Conservation (phyloP, 2,797 vertebrate genomes). For the Enteromius thamalakanensis region DNA sequence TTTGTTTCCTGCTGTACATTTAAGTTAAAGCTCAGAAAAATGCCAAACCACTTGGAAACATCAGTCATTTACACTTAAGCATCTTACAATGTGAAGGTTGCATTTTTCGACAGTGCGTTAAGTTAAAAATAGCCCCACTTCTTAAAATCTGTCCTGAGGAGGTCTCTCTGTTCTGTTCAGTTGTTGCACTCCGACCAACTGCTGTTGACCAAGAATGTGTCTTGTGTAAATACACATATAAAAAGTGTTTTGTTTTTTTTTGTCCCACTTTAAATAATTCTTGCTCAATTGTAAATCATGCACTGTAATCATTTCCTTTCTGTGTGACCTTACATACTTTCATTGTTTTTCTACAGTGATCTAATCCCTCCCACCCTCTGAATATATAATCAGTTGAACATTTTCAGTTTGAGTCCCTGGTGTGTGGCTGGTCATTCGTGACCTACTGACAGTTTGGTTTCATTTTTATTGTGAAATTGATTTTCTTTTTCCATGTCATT, state of each 20-base stretch:
- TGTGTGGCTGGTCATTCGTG: neutral
- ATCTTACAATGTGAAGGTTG: neutral
- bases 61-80: neutral
- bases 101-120: neutral
- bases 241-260: neutral
- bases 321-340: neutral
- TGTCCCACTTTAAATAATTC: neutral
- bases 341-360: neutral
- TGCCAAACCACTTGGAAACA: neutral
- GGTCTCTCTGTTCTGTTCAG: neutral
- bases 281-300: neutral
- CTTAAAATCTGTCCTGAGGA: neutral
- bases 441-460: no score
- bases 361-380: neutral
- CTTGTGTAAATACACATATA: neutral
- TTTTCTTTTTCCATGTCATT: neutral
- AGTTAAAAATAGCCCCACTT: neutral
- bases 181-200: neutral
- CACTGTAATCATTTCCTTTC: neutral
- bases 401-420: neutral
- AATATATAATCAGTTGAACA: neutral
- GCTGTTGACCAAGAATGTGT: neutral
- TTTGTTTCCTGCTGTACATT: neutral
- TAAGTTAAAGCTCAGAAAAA: neutral
- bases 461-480: neutral